Base-by-base conservation (phyloP, 2,888 invertebrate species). In the Brachypterus glaber region DNA sequence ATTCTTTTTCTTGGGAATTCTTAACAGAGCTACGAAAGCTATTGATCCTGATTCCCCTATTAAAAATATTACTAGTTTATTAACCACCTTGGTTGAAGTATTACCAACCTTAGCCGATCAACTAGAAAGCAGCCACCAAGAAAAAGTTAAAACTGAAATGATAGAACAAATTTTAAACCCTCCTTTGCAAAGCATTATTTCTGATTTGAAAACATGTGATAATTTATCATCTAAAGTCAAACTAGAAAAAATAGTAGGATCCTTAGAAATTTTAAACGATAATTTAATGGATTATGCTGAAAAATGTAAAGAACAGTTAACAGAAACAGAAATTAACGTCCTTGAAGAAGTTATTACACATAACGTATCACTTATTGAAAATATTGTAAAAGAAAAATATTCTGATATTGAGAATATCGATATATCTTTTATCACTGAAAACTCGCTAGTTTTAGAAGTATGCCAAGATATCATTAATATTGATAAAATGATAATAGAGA, bases 91-190 rank as follows among this genome's bases (percentile, higher is more conserved):
- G n/a, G 40, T 52, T 3, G 45, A 48, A 7, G 43, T 47, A n/a
- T 33, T 59, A 27, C 56, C 58, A 13, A 45, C 44, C 24, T 34
- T 62, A 21, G 43, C 55, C 5, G 39, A 49, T 15, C 55, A 61
- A 39, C 39, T 63, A n/a, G 53, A 59, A 39, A 25, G 40, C 29
- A 55, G 48, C 14, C 46, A 53, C 33, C 33, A 33, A 0, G 44
- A 51, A 44, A 41, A 55, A 42, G 34, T 52, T 12, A 55, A 51
- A 33, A 33, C 17, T 3, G 43, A 50, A 40, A 44, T 47, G 16
- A 40, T 46, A 12, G 38, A 37, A 21, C 30, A 32, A 2, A 31
- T 30, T 5, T 25, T 44, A 21, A 9, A 40, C n/a, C 11, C 25
- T 18, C 37, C 40, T 4, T 24, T 44, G 16, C 37, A 34, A 11